phyloP scores from a whole-genome alignment of 2,888 invertebrate species.

The Plebejus argus region DNA sequence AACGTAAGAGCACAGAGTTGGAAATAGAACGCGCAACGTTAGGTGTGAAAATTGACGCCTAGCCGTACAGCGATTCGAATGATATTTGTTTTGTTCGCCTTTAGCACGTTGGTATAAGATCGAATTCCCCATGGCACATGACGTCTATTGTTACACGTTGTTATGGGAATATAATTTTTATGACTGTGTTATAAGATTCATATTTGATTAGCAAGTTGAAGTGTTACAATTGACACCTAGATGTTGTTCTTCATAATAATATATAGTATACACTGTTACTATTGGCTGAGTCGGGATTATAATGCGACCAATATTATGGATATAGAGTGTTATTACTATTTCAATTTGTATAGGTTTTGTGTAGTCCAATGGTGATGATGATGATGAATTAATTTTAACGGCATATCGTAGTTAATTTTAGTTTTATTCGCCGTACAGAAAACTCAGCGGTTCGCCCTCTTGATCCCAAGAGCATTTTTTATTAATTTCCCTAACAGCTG shows the following conservation, averaged over 20 bases:
- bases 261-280: constrained; percentile 51
- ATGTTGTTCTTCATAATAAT: constrained; percentile 55
- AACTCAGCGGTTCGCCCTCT: background rate
- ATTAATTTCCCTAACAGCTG: background rate
- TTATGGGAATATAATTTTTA: constrained; percentile 41
- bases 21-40: constrained; percentile 40
- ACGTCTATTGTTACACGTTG: constrained; percentile 40
- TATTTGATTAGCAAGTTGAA: constrained; percentile 46
- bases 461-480: background rate
- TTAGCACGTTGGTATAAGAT: constrained; percentile 45
- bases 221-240: constrained; percentile 76
- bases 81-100: constrained; percentile 43
- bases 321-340: background rate
- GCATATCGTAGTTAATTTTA: background rate
- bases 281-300: constrained; percentile 56
- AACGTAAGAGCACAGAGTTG: background rate
- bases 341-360: background rate
- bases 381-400: background rate
- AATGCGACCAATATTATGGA: background rate
- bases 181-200: constrained; percentile 35
- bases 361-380: background rate
- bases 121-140: constrained; percentile 36
- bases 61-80: constrained; percentile 48
- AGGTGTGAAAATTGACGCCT: constrained; percentile 80
- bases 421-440: too few relatives aligned